Evolutionary conservation across 2,797 vertebrate species (phyloP).

Genomic region (Coccyzus lansbergi): DNA sequence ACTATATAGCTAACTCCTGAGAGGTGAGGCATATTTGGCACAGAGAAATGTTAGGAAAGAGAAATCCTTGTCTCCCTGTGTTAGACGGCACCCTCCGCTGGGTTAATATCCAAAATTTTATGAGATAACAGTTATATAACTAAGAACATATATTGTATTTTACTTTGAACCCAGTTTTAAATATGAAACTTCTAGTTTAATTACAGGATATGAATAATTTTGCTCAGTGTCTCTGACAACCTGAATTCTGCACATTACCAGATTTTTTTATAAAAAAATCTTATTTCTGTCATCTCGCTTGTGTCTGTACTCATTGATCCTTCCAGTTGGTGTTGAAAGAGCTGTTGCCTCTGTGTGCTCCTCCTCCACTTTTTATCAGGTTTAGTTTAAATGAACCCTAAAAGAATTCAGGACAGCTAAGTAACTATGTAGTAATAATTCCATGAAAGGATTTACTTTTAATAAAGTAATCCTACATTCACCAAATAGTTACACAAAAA

Average conservation of each 20-base stretch:
- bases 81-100: not conserved
- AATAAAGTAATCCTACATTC: not conserved
- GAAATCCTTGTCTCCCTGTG: not conserved
- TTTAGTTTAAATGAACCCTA: not conserved
- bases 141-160: accelerated
- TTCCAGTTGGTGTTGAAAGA: not conserved
- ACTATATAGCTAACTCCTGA: not conserved
- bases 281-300: not conserved
- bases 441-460: not conserved
- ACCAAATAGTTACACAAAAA: not conserved
- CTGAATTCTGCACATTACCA: not conserved
- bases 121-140: not conserved
- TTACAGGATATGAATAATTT: not conserved
- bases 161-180: not conserved
- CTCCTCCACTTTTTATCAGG: not conserved
- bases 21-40: not conserved
- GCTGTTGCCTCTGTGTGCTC: not conserved
- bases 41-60: not conserved
- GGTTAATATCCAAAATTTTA: not conserved
- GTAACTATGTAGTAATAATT: not conserved
- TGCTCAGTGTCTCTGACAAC: not conserved
- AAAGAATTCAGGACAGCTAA: not conserved
- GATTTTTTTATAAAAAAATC: not conserved
- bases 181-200: not conserved
- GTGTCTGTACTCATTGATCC: not conserved